Conservation (phyloP, 1,140 invertebrate genomes). For the Lutraria rhynchaena region DNA sequence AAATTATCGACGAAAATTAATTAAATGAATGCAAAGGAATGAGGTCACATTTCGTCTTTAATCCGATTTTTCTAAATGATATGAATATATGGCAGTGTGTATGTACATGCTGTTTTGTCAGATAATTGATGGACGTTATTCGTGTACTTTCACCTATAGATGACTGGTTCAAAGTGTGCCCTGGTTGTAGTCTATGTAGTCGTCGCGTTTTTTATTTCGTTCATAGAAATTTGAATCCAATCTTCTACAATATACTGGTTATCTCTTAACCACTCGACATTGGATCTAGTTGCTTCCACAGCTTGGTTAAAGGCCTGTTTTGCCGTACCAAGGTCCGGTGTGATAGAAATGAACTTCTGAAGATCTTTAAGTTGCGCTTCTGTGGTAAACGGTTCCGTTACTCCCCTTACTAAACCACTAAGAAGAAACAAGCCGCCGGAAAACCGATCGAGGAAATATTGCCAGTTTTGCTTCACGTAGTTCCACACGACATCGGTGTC, state of each 20-base stretch:
- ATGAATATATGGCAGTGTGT: no score
- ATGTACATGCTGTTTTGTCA: no score
- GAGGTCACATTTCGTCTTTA: no score
- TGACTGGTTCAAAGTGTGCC: no score
- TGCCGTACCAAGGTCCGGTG: conserved; percentile 11
- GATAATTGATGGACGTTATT: no score
- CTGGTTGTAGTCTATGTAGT: no score
- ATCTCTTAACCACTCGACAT: not conserved
- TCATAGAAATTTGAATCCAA: no score
- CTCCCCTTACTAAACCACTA: not conserved
- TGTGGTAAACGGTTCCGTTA: conserved; percentile 18
- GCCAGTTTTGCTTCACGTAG: conserved; percentile 9
- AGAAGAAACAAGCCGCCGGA: conserved; percentile 28
- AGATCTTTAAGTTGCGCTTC: conserved; percentile 9
- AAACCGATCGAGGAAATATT: conserved; percentile 16
- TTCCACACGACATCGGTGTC: conserved; percentile 5
- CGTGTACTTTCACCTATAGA: no score
- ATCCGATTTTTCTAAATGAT: no score
- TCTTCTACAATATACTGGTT: conserved; percentile 1
- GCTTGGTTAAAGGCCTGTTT: conserved; percentile 31
- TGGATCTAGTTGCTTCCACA: conserved; percentile 2
- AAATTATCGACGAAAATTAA: no score
- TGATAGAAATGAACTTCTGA: conserved; percentile 14
- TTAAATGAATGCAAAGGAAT: no score
- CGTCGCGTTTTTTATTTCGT: no score